A percentile compares a stretch with the other conserved stretches of the same genome.
These are phyloP conservation scores for Periphyllus acericola DNA, from an alignment of 2,888 invertebrate genomes.

Conservation along the genomic window DNA sequence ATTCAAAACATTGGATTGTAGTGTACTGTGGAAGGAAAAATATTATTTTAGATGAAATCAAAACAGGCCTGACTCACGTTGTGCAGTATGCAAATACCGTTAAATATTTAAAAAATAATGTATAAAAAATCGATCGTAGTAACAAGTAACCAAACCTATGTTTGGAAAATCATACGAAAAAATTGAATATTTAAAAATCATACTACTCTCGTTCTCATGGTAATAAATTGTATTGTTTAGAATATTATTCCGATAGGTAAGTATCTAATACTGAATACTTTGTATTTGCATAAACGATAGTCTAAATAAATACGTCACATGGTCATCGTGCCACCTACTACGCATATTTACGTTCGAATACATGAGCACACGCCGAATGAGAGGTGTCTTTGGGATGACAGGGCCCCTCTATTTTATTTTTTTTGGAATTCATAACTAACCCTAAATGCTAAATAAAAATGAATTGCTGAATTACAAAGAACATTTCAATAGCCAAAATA, in stretches of 20 bases:
- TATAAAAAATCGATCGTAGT: background rate
- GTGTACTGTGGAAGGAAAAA: background rate
- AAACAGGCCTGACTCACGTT: background rate
- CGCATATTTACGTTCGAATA: background rate
- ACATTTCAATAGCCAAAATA: too few species aligned
- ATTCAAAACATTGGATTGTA: background rate
- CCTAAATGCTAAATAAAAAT: too few species aligned
- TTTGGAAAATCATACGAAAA: background rate
- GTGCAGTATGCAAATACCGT: background rate
- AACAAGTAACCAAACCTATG: background rate
- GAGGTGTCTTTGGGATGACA: too few species aligned
- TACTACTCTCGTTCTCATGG: background rate
- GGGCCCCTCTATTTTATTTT: too few species aligned
- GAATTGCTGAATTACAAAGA: too few species aligned
- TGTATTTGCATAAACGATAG: background rate
- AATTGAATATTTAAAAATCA: background rate
- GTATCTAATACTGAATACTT: background rate
- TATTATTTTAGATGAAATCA: background rate
- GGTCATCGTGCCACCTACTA: background rate
- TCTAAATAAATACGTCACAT: background rate
- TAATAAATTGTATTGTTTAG: background rate
- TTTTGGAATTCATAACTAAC: too few species aligned
- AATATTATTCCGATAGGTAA: background rate
- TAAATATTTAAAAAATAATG: background rate
- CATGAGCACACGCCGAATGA: too few species aligned